Evolutionary conservation across 2,797 vertebrate genomes (phyloP), one percentile per base, ranked within the genome.

Genomic region (Lepilemur septentrionalis): DNA sequence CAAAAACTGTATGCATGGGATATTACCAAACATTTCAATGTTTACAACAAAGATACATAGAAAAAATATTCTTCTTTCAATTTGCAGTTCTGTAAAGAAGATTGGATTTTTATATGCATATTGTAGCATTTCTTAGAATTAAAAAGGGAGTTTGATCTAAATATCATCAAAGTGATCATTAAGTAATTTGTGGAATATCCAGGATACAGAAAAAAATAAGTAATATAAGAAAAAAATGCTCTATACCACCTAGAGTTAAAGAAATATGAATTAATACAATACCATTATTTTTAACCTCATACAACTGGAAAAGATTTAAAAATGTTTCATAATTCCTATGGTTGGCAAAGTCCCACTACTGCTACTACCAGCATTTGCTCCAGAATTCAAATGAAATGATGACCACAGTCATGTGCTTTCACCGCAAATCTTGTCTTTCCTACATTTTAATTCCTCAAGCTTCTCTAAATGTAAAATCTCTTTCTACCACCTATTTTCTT

Each of bases 41-140:
- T 92, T 94, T 78, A 75, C 32, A 57, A 84, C 10, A 73, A 92
- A 96, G 94, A 92, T 30, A 38, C 12, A 35, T 15, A 88, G 76
- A 48, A 88, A 93, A 94, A 91, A 69, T 63, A 61, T 32, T 90
- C 35, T 73, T 89, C 80, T 92, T 96, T 91, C 93, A 75, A 80
- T 76, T 75, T 83, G 18, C 17, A 65, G 12, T 76, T 25, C 23
- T 88, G 84, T 22, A 28, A 85, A 7, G 28, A 89, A 84, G 61
- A 52, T 28, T 59, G 69, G 38, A 35, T 78, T 63, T 59, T 95
- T 90, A 48, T 55, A 52, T 22, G 61, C 6, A 70, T 73, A 65
- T 43, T 69, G 7, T 67, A 84, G 88, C 30, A 95, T 70, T 97
- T 89, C 65, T 85, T 90, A 70, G 17, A 61, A 30, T 89, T 85